These are phyloP conservation scores for Petroica traversi DNA, from an alignment of 2,113 vertebrate species.

Conservation along the genomic window DNA sequence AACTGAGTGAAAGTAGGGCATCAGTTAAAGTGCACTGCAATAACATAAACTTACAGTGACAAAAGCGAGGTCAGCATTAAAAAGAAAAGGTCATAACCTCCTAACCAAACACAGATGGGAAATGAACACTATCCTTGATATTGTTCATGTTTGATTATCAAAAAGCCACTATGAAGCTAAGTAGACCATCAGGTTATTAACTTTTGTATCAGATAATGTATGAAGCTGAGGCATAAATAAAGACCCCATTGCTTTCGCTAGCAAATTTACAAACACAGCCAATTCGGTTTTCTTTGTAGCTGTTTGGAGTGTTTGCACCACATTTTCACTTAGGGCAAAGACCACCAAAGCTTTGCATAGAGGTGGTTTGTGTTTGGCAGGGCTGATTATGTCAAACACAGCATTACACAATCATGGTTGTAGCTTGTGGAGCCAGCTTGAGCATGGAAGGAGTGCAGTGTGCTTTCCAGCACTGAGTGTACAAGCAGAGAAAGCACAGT, in stretches of 20 bases:
- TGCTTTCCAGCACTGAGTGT: neutral
- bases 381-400: neutral
- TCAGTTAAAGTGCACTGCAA: conserved; percentile 63
- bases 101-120: conserved; percentile 48
- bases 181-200: conserved; percentile 46
- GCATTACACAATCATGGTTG: neutral
- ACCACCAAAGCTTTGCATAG: neutral
- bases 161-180: conserved; percentile 12
- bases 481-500: neutral
- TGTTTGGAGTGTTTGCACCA: neutral
- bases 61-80: conserved; percentile 51
- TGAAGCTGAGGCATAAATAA: neutral
- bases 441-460: neutral
- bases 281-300: neutral
- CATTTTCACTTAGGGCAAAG: neutral
- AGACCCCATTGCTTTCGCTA: neutral
- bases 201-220: neutral
- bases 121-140: neutral
- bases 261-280: neutral
- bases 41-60: conserved; percentile 50
- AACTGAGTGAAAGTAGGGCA: conserved; percentile 54
- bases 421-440: neutral
- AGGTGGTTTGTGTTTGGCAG: neutral
- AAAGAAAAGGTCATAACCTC: conserved; percentile 47
- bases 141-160: conserved; percentile 39